Conservation (phyloP, 2,888 invertebrate species). For the Dendrolimus pini region DNA sequence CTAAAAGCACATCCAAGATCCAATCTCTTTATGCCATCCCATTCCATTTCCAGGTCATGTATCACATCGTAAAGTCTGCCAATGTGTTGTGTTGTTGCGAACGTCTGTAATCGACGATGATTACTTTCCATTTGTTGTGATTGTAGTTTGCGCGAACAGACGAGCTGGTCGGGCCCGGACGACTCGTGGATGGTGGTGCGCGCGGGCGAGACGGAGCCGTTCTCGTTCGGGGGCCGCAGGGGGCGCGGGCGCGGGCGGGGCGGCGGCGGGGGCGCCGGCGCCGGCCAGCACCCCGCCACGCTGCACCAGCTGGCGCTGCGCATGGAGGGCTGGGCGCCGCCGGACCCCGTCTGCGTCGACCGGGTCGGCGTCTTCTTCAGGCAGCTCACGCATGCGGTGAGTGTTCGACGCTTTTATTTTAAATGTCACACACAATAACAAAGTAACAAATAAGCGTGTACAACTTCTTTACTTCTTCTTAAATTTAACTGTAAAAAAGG, state of each 20-base stretch:
- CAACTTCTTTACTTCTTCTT: too few species aligned
- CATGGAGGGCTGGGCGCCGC: conserved; percentile 92
- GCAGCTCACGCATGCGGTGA: conserved; percentile 53
- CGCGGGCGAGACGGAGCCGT: conserved; percentile 87
- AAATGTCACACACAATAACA: too few species aligned
- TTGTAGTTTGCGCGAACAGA: conserved; percentile 20
- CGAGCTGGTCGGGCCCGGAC: conserved; percentile 48
- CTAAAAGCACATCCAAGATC: too few species aligned
- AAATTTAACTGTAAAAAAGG: too few species aligned
- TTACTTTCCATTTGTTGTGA: too few species aligned
- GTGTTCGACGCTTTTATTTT: not conserved
- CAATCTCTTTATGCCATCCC: too few species aligned
- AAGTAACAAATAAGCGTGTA: too few species aligned
- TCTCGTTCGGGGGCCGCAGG: conserved; percentile 88
- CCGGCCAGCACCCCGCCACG: conserved; percentile 85
- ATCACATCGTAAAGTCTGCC: too few species aligned
- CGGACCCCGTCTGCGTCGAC: conserved; percentile 95
- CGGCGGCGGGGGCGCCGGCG: conserved; percentile 78
- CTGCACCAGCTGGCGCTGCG: conserved; percentile 93
- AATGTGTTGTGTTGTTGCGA: too few species aligned
- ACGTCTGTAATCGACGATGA: too few species aligned
- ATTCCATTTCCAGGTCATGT: too few species aligned
- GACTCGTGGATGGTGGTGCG: conserved; percentile 80
- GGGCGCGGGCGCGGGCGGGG: conserved; percentile 68
- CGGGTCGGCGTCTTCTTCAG: conserved; percentile 96